A percentile compares a stretch with the other conserved stretches of the same genome.
Evolutionary conservation across 2,113 vertebrate species (phyloP).

Genomic region (Syngnathus typhle): DNA sequence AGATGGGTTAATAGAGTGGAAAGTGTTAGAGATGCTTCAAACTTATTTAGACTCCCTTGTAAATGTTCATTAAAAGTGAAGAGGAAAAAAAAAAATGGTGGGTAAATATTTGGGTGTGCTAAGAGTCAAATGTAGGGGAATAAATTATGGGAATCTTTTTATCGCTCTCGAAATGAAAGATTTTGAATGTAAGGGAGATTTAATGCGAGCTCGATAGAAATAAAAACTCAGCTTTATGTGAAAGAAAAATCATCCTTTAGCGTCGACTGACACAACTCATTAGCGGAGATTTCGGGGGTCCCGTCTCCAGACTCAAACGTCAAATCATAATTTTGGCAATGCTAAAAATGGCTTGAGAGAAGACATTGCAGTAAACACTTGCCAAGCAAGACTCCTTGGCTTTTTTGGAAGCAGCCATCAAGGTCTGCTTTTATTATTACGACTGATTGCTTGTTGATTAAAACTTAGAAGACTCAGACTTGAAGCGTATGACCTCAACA

Average conservation of each 20-base stretch:
- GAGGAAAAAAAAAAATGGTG: background rate
- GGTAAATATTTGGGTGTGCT: background rate
- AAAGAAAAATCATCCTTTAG: background rate
- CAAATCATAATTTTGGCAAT: background rate
- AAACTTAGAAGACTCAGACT: conserved; percentile 6
- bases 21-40: conserved; percentile 8
- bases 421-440: conserved; percentile 13
- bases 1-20: conserved; percentile 6
- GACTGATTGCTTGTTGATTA: conserved; percentile 35
- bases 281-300: background rate
- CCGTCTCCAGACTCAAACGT: background rate
- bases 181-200: background rate
- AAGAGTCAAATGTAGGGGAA: background rate
- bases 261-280: background rate
- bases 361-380: conserved; percentile 5
- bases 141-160: background rate
- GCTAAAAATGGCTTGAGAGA: background rate
- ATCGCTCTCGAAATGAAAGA: background rate
- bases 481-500: conserved; percentile 33
- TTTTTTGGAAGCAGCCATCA: conserved; percentile 13
- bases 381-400: conserved; percentile 3
- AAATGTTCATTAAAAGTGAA: conserved; percentile 1
- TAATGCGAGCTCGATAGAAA: background rate
- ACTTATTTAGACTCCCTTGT: background rate
- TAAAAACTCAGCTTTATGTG: background rate